Percentiles rank a stretch among this genome's conserved stretches.
phyloP scores from a whole-genome alignment of 2,888 invertebrate genomes.

The Plemyria rubiginata region DNA sequence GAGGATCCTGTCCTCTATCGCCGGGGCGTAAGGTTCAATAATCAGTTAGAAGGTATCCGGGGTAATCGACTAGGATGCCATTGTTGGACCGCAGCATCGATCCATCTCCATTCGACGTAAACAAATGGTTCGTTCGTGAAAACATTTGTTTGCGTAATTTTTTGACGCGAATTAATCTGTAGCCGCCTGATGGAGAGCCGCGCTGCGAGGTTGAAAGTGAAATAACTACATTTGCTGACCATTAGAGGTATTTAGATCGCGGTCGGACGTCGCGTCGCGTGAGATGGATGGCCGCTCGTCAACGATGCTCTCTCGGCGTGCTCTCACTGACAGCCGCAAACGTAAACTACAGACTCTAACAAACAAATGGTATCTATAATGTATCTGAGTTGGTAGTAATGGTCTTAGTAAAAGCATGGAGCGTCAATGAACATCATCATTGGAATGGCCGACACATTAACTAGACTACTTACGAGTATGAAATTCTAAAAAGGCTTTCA shows the following conservation, averaged over 20 bases:
- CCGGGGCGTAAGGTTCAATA: conserved; percentile 6
- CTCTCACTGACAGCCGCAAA: background rate
- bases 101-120: conserved; percentile 36
- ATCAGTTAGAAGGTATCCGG: background rate
- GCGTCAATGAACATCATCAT: too few species aligned
- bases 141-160: conserved; percentile 41
- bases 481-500: background rate
- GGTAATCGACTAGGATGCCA: conserved; percentile 34
- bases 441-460: background rate
- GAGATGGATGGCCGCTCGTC: background rate
- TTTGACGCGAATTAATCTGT: conserved; percentile 42
- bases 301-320: background rate
- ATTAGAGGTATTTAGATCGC: conserved; percentile 17
- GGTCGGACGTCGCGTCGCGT: conserved; percentile 1
- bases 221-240: conserved; percentile 11
- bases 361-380: too few species aligned
- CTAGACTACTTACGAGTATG: background rate
- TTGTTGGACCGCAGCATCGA: conserved; percentile 24
- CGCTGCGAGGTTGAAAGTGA: conserved; percentile 10
- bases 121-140: conserved; percentile 38
- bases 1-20: conserved; percentile 8
- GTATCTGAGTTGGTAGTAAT: too few species aligned
- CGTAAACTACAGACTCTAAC: too few species aligned
- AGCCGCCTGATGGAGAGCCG: conserved; percentile 20
- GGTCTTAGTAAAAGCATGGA: too few species aligned